Conservation (phyloP, 1,140 invertebrate species). For the Wiebesia pumilae region DNA sequence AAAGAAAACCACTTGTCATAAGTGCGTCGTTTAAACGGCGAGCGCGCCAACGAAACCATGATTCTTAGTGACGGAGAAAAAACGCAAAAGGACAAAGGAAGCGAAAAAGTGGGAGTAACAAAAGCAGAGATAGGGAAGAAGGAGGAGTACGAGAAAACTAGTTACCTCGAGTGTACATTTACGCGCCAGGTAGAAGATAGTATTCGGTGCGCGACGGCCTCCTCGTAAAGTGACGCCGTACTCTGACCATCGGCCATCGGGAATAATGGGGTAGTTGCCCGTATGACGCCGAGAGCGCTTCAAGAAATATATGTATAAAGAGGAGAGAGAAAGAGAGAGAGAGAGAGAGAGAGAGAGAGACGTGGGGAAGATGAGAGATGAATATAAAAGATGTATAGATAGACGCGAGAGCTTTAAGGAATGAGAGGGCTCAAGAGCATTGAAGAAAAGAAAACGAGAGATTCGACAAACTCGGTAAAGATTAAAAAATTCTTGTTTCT, state of each 20-base stretch:
- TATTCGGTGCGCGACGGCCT: conserved; percentile 54
- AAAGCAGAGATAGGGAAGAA: conserved; percentile 2
- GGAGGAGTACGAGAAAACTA: conserved; percentile 45
- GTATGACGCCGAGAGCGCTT: conserved; percentile 46
- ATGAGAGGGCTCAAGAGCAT: not conserved
- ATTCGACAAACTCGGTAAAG: not conserved
- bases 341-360: not conserved
- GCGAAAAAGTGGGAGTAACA: too few relatives aligned
- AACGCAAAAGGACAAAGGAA: not conserved
- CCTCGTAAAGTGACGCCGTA: conserved; percentile 65
- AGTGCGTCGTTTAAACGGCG: not conserved
- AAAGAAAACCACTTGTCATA: conserved; percentile 15
- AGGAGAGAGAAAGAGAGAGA: not conserved
- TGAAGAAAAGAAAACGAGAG: not conserved
- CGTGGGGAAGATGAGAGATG: not conserved
- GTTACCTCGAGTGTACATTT: conserved; percentile 57
- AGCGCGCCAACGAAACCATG: not conserved
- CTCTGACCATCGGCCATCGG: conserved; percentile 66
- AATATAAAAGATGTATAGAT: conserved; percentile 7
- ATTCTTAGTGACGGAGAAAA: not conserved
- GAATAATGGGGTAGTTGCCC: conserved; percentile 68
- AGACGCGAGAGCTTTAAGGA: not conserved
- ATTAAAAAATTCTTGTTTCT: not conserved
- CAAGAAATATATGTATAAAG: conserved; percentile 27
- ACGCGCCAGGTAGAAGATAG: conserved; percentile 51